These are phyloP conservation scores for Virgularia gustaviana DNA, from an alignment of 92 coral and sea anemone genomes.

Conservation along the genomic window DNA sequence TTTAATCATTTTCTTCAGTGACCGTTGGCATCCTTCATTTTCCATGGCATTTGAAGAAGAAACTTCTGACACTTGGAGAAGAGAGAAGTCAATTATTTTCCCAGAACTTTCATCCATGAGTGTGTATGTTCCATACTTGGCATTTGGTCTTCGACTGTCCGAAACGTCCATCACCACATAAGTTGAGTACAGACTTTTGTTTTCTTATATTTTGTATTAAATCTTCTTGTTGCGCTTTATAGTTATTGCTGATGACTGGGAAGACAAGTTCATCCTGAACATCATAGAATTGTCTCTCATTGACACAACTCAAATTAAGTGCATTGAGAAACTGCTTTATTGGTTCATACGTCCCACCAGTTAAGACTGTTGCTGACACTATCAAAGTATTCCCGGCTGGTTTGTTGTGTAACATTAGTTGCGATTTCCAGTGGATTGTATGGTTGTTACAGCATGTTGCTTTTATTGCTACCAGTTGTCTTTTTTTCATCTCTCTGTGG, in stretches of 20 bases:
- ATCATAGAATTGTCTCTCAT: background rate
- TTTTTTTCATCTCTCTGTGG: too few relatives aligned
- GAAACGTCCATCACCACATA: background rate
- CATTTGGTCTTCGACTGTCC: conserved; percentile 14
- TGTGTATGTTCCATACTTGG: conserved; percentile 33
- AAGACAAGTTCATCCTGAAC: background rate
- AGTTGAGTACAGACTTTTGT: background rate
- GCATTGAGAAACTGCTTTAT: background rate
- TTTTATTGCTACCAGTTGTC: background rate
- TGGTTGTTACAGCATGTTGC: background rate
- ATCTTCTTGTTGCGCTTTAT: background rate
- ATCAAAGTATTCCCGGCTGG: background rate
- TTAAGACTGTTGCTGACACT: background rate
- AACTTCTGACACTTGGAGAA: conserved; percentile 36
- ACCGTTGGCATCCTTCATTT: conserved; percentile 33
- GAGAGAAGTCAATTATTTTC: conserved; percentile 19
- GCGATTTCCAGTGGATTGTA: background rate
- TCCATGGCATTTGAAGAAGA: conserved; percentile 41
- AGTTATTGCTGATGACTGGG: background rate
- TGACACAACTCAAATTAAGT: background rate
- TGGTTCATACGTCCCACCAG: background rate
- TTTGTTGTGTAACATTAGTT: background rate
- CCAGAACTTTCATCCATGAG: conserved; percentile 36
- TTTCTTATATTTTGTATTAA: background rate
- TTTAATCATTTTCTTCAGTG: conserved; percentile 16